Evolutionary conservation across 2,113 vertebrate genomes (phyloP), one percentile per base, ranked within the genome.

Genomic region (Bubo bubo): DNA sequence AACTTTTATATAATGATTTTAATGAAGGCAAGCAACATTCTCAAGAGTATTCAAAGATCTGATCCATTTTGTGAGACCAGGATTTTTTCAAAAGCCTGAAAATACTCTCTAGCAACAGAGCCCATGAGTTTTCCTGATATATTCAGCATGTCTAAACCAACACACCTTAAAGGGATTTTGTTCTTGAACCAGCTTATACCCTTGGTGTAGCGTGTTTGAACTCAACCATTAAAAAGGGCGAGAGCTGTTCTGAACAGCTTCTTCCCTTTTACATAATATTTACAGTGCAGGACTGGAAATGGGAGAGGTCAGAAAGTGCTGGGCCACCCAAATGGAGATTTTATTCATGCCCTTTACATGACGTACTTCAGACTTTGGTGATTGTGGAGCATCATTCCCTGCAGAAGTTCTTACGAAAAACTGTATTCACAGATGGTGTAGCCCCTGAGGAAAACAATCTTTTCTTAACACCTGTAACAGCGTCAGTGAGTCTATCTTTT

Each of bases 1-100:
- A 86, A 19, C 20, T 70, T 37, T 47, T 17, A 32, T 8, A 22
- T 4, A 13, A 32, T 10, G 13, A 45, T 52, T 62, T 75, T 34
- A 79, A 82, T 2, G 23, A 79, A 56, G 28, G n/a, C 18, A 67
- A 85, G 39, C 60, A 90, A 81, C 55, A 28, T 62, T 14, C 56
- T 67, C n/a, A 41, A n/a, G 92, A 13, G 19, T 5, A 10, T 66
- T 30, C 34, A 9, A 23, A 58, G 32, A 67, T 32, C 37, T 2
- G 0, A 73, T 20, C 1, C 4, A 16, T 8, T 30, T 47, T 45
- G 30, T 14, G 30, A 64, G 32, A 53, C 0, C 7, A 21, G 18
- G 24, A 10, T 34, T 80, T 68, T 70, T 66, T 53, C 34, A 50
- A 53, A 80, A 76, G 59, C 43, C 45, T 45, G 58, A 68, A 60